Evolutionary conservation across 2,797 vertebrate species (phyloP).

Genomic region (Semaprochilodus insignis): DNA sequence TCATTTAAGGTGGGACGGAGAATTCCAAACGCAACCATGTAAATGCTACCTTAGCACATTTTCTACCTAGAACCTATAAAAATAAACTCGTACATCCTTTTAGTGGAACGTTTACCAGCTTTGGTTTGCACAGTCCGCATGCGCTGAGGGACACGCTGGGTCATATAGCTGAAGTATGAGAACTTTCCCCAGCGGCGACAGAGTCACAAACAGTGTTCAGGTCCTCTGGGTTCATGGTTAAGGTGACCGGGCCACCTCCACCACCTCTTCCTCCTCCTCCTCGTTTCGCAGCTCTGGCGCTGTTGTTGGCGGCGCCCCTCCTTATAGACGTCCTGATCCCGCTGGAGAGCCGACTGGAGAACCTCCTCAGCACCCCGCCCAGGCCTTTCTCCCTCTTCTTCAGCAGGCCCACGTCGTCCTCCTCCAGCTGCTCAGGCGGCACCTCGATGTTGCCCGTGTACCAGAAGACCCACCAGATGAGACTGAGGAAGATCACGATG

Average conservation of each 20-base stretch:
- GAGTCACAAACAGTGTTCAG: slow-evolving; percentile 51
- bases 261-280: not conserved
- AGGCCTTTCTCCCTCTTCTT: slow-evolving; percentile 69
- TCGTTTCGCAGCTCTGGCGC: not conserved
- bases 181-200: slow-evolving; percentile 46
- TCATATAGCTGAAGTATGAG: slow-evolving; percentile 68
- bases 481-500: slow-evolving; percentile 89
- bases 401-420: slow-evolving; percentile 81
- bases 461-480: slow-evolving; percentile 96
- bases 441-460: slow-evolving; percentile 92
- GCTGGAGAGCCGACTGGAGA: slow-evolving; percentile 76
- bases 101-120: no score
- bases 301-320: not conserved
- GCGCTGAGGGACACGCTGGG: not conserved
- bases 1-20: no score
- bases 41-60: no score
- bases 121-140: no score
- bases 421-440: slow-evolving; percentile 78
- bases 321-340: slow-evolving; percentile 67
- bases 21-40: no score
- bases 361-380: slow-evolving; percentile 69
- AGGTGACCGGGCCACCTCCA: not conserved
- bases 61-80: no score
- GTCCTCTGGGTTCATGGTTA: slow-evolving; percentile 21
- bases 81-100: no score